Evolutionary conservation across 2,888 invertebrate species (phyloP).

Genomic region (Tiliacea aurago): DNA sequence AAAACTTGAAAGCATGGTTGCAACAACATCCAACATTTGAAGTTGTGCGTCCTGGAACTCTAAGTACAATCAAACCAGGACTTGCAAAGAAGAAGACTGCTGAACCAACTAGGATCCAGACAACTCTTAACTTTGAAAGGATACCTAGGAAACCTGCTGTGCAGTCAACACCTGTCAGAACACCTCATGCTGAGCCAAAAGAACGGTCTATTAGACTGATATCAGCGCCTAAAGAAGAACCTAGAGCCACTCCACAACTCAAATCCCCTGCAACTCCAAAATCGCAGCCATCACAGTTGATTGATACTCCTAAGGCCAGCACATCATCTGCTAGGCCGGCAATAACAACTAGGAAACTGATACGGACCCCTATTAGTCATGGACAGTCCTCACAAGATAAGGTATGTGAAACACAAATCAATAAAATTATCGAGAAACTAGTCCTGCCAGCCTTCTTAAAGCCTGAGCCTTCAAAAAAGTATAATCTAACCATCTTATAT

Average conservation of each 20-base stretch:
- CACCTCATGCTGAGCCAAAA: slow-evolving; percentile 70
- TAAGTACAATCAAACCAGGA: slow-evolving; percentile 85
- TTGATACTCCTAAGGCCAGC: slow-evolving; percentile 80
- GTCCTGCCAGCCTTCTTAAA: too few relatives aligned
- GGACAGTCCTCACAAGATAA: slow-evolving; percentile 79
- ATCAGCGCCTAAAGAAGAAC: slow-evolving; percentile 62
- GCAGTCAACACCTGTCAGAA: slow-evolving; percentile 67
- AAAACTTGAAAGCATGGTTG: slow-evolving; percentile 95
- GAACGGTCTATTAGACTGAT: slow-evolving; percentile 71
- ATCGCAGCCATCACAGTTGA: slow-evolving; percentile 67
- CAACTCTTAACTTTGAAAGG: slow-evolving; percentile 87
- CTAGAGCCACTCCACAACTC: slow-evolving; percentile 70
- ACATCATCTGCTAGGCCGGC: slow-evolving; percentile 75
- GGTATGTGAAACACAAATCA: slow-evolving; percentile 69
- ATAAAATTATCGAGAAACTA: neutral
- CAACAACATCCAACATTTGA: slow-evolving; percentile 97
- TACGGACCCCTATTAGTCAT: slow-evolving; percentile 73
- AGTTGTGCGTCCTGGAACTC: slow-evolving; percentile 93
- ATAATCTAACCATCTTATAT: too few relatives aligned
- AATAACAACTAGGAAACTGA: slow-evolving; percentile 78
- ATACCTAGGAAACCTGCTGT: slow-evolving; percentile 80
- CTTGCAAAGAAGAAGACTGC: slow-evolving; percentile 77
- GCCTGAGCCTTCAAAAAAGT: too few relatives aligned
- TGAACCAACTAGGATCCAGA: slow-evolving; percentile 84
- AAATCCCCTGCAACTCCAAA: slow-evolving; percentile 72